These are phyloP conservation scores for Oligia fasciuncula DNA, from an alignment of 2,888 invertebrate genomes.

Conservation along the genomic window DNA sequence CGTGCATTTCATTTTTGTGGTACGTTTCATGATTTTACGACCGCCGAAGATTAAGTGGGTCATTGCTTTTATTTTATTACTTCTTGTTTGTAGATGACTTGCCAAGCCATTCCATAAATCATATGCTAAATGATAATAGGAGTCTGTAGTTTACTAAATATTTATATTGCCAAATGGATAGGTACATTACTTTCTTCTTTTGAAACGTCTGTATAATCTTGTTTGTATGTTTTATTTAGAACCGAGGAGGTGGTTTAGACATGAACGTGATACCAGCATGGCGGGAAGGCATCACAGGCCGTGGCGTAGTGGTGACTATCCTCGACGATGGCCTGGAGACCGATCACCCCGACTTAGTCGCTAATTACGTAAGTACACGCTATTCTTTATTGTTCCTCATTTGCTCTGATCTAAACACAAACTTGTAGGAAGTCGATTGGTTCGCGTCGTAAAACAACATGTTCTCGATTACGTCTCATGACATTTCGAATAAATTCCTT, in stretches of 20 bases:
- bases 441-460: slow-evolving; percentile 33
- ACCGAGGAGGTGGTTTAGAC: slow-evolving; percentile 97
- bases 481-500: slow-evolving; percentile 49
- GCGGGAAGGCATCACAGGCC: slow-evolving; percentile 97
- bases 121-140: slow-evolving; percentile 34
- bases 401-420: slow-evolving; percentile 12
- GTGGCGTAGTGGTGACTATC: slow-evolving; percentile 98
- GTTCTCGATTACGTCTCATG: slow-evolving; percentile 33
- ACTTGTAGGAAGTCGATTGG: slow-evolving; percentile 27
- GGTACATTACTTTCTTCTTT: slow-evolving; percentile 1
- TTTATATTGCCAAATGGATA: slow-evolving; percentile 21
- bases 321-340: slow-evolving; percentile 99
- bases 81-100: slow-evolving; percentile 38
- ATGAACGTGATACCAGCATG: slow-evolving; percentile 99
- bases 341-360: slow-evolving; percentile 97
- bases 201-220: background rate
- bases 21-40: slow-evolving; percentile 42
- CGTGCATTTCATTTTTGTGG: slow-evolving; percentile 34
- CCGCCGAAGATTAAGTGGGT: slow-evolving; percentile 52
- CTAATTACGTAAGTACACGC: slow-evolving; percentile 96
- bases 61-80: slow-evolving; percentile 52
- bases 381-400: slow-evolving; percentile 24
- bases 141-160: slow-evolving; percentile 25
- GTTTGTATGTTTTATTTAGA: slow-evolving; percentile 88
- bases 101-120: slow-evolving; percentile 36